These are phyloP conservation scores for Engraulis encrasicolus DNA, from an alignment of 2,113 vertebrate genomes.

Conservation along the genomic window DNA sequence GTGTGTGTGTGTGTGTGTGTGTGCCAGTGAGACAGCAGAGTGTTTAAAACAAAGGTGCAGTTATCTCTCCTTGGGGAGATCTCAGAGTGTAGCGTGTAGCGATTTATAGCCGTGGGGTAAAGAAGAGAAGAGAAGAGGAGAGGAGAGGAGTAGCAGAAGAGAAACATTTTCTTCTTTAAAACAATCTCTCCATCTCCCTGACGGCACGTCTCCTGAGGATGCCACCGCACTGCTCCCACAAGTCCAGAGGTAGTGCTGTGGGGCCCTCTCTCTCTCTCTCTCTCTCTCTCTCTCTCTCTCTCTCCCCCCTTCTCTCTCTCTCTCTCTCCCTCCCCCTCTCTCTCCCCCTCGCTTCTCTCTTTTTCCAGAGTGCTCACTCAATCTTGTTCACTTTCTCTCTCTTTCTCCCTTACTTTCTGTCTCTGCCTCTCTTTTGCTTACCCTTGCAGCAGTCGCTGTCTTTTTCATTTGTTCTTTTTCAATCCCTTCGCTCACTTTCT, in stretches of 20 bases:
- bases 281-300: background rate
- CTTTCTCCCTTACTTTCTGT: background rate
- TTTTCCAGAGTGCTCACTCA: background rate
- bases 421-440: background rate
- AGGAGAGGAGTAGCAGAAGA: background rate
- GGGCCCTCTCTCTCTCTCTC: too few relatives aligned
- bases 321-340: background rate
- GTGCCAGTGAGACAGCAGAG: background rate
- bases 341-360: too few relatives aligned
- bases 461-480: background rate
- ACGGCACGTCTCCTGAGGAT: background rate
- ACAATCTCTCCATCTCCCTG: background rate
- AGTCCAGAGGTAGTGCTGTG: conserved; percentile 1
- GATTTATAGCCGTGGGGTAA: background rate
- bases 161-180: background rate
- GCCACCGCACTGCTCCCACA: background rate
- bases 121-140: background rate
- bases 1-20: too few relatives aligned
- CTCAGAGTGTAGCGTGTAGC: background rate
- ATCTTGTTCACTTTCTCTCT: background rate
- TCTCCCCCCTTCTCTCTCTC: background rate
- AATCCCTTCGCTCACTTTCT: background rate
- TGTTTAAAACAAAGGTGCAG: background rate
- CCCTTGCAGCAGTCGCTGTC: too few relatives aligned
- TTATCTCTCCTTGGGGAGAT: background rate